Evolutionary conservation across 2,113 vertebrate species (phyloP), one percentile per base, ranked within the genome.

Genomic region (Xyliphius kryptos): DNA sequence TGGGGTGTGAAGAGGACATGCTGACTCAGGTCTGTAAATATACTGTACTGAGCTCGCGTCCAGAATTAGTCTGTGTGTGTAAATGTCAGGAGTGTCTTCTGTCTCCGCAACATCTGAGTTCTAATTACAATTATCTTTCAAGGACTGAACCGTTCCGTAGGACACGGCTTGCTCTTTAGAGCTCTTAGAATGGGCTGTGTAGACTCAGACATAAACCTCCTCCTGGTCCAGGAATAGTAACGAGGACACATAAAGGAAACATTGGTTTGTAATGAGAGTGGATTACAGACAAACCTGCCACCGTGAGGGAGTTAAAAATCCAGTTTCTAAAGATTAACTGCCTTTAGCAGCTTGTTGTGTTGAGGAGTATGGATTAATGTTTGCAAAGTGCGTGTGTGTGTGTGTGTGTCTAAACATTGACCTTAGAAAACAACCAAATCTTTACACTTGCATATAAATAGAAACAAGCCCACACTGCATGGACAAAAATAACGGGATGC

Each of bases 211-310:
- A 36, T 58, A 57, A 66, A 66, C 54, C 44, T 16, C 53, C 77
- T 76, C 77, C 77, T 74, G 73, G 78, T 79, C 59, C 74, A 60
- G 72, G 73, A 47, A 71, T 74, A 76, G 84, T 79, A 66, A 41
- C 19, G n/a, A 19, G 54, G 50, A 40, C 48, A 17, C 26, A 15
- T 53, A 17, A 83, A 84, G 67, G 43, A 40, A 76, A 83, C 74
- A 79, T 78, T 16, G 0, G 73, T 38, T 74, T 79, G 82, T 81
- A 81, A 84, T 80, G 80, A 77, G 82, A 86, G 79, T 77, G 74
- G 77, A 56, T n/a, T 61, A 36, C 67, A 64, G 37, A 53, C 59
- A 67, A 64, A 60, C 21, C 65, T 66, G 6, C 41, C 69, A 63
- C 41, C 38, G 14, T 59, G 46, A 49, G 57, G 47, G 59, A 21